Evolutionary conservation across 2,797 vertebrate genomes (phyloP).

Genomic region (Todus mexicanus): DNA sequence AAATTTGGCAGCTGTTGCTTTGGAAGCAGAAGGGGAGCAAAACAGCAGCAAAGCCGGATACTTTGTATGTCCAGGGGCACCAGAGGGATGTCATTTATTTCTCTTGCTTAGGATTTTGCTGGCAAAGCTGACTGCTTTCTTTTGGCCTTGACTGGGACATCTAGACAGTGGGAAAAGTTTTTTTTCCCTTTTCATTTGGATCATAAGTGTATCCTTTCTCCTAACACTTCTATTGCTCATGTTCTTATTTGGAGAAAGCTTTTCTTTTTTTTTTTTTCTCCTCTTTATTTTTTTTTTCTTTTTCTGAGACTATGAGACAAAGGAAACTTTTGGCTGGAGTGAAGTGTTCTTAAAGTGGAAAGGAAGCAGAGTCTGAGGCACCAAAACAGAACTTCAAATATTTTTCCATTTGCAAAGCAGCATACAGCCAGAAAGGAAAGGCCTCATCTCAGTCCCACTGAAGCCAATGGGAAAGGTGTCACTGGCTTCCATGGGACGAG

Average conservation of each 20-base stretch:
- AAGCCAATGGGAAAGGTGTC: neutral
- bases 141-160: neutral
- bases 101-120: constrained; percentile 13
- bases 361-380: neutral
- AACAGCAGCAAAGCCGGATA: neutral
- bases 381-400: neutral
- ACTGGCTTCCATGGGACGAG: neutral
- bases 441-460: neutral
- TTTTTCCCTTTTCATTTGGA: neutral
- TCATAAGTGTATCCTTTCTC: neutral
- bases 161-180: neutral
- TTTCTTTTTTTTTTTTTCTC: neutral
- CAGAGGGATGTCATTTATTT: neutral
- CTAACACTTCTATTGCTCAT: neutral
- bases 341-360: neutral
- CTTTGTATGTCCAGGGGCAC: neutral
- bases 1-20: neutral
- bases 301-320: neutral
- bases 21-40: neutral
- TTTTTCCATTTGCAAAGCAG: constrained; percentile 9
- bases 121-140: neutral
- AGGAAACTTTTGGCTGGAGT: neutral
- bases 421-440: neutral
- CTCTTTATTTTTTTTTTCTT: neutral
- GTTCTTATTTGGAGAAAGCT: neutral